A percentile compares a stretch with the other conserved stretches of the same genome.
These are phyloP conservation scores for Ibidorhyncha struthersii DNA, from an alignment of 2,113 vertebrate genomes.

Conservation along the genomic window DNA sequence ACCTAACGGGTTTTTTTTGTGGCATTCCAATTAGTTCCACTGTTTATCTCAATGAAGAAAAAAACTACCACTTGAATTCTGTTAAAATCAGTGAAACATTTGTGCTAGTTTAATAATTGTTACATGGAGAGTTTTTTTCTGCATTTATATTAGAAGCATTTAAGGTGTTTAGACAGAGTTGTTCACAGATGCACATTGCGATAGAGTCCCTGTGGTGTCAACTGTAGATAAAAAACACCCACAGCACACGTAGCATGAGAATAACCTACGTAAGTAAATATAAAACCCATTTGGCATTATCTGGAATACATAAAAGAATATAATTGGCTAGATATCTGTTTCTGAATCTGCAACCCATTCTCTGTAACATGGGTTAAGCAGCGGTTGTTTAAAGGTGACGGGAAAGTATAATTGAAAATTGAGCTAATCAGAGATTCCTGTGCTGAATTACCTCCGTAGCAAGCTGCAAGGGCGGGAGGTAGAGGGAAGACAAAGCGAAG, in stretches of 20 bases:
- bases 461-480: background rate
- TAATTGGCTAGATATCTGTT: background rate
- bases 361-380: background rate
- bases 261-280: background rate
- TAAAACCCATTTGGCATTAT: background rate
- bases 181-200: background rate
- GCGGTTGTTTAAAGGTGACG: background rate
- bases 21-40: background rate
- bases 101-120: background rate
- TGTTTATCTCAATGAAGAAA: slow-evolving; percentile 23
- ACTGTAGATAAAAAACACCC: background rate
- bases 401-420: background rate
- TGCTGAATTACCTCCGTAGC: background rate
- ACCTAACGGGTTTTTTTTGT: background rate
- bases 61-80: background rate
- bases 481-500: background rate
- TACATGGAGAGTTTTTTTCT: background rate
- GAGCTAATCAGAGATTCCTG: background rate
- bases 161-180: slow-evolving; percentile 23
- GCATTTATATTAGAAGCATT: background rate
- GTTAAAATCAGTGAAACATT: background rate
- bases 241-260: background rate
- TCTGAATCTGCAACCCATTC: background rate
- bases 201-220: background rate
- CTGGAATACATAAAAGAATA: background rate